These are phyloP conservation scores for Dysdera silvatica DNA, from an alignment of 1,140 invertebrate genomes.

Conservation along the genomic window DNA sequence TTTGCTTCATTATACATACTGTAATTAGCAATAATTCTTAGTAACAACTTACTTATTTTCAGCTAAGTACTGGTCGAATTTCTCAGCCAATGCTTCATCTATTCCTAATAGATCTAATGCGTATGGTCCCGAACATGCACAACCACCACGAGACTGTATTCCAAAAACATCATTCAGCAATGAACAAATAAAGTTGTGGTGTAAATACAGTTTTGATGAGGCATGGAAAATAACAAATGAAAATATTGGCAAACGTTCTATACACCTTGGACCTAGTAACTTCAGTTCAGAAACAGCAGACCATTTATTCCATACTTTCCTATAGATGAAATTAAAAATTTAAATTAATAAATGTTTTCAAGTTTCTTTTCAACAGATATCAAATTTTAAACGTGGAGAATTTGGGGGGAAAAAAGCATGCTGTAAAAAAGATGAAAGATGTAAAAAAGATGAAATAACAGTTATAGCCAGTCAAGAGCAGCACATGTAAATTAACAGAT, in stretches of 20 bases:
- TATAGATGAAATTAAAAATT: too few species aligned
- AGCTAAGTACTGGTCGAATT: conserved; percentile 66
- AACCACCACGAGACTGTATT: conserved; percentile 77
- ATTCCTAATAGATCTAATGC: conserved; percentile 77
- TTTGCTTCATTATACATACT: too few species aligned
- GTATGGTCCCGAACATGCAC: conserved; percentile 74
- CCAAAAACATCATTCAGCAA: conserved; percentile 87
- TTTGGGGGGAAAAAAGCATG: too few species aligned
- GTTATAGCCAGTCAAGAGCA: background rate
- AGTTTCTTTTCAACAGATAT: too few species aligned
- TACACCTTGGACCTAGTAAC: conserved; percentile 61
- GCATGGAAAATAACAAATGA: conserved; percentile 77
- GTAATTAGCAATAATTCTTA: too few species aligned
- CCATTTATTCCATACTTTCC: conserved; percentile 35
- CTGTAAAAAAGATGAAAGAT: background rate
- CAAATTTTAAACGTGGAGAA: too few species aligned
- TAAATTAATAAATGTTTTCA: too few species aligned
- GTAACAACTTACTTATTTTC: conserved; percentile 61
- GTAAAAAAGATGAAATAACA: background rate
- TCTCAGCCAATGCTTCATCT: conserved; percentile 59
- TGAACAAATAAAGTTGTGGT: conserved; percentile 82
- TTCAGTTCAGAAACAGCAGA: conserved; percentile 65
- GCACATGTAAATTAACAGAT: too few species aligned
- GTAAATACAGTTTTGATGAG: conserved; percentile 63
- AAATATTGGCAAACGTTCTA: conserved; percentile 68